Conservation (phyloP, 2,797 vertebrate species). For the Buphagus erythrorhynchus region DNA sequence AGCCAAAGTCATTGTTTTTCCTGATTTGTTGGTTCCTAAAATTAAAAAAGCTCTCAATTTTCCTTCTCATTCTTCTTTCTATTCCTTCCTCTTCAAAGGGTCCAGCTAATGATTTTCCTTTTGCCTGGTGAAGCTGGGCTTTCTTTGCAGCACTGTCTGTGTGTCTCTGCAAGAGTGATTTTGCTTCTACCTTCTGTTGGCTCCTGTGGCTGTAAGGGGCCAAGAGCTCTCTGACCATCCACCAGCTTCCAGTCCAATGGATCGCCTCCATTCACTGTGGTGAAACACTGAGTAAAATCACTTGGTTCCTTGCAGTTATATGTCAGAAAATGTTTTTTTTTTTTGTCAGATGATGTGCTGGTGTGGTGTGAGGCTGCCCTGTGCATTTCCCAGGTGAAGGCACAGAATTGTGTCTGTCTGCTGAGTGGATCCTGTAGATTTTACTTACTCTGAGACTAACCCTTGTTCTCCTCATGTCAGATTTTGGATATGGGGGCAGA, state of each 20-base stretch:
- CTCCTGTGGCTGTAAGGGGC: neutral
- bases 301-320: neutral
- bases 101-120: neutral
- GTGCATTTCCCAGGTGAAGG: neutral
- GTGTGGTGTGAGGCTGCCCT: neutral
- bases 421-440: neutral
- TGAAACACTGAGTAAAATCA: neutral
- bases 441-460: neutral
- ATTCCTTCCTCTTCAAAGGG: neutral
- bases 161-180: neutral
- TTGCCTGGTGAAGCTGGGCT: neutral
- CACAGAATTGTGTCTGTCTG: fast-evolving
- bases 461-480: fast-evolving
- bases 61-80: neutral
- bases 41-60: neutral
- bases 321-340: neutral
- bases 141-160: neutral
- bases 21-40: neutral
- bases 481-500: neutral
- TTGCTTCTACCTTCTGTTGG: neutral
- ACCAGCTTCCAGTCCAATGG: neutral
- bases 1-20: slow-evolving; percentile 7
- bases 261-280: neutral
- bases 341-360: neutral
- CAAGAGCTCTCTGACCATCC: neutral